Base-by-base conservation (phyloP, 2,113 vertebrate genomes). In the Chunga burmeisteri region DNA sequence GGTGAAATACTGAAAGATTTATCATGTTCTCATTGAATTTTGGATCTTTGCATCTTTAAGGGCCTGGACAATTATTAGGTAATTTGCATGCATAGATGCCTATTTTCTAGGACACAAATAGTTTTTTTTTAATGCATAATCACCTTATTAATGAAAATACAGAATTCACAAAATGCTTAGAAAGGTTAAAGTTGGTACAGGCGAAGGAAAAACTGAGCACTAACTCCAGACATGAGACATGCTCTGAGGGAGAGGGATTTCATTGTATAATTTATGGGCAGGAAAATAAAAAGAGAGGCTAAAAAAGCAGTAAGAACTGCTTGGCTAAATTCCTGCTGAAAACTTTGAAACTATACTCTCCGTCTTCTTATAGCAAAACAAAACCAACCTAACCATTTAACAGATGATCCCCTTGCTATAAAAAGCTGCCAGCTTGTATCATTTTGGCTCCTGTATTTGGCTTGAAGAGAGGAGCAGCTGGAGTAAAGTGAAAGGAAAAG, bases 381-480 rank as follows among this genome's bases (percentile, higher is more conserved):
- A 88, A 86, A 29, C 32, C 63, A 83, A 47, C 79, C 92, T 92
- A 89, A 62, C 74, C 20, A 3, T 86, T 96, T 93, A 95, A 92
- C 91, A 97, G 87, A 94, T 95, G 93, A 94, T 97, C 74, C 95
- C 66, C 47, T 86, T 84, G 73, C 82, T 90, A 72, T 92, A 91
- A 91, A 93, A 96, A 78, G 52, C 92, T 96, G 91, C 82, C 93
- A 94, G 59, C 59, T 87, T 4, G 10, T 81, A 81, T 80, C 13
- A 65, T 79, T 96, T 97, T 96, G 95, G 96, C 96, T 96, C 47
- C 7, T 85, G 50, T 62, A 66, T 83, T 94, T 97, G 96, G 95
- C 95, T 94, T 95, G 65, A 47, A 97, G 75, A 94, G 82, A 85
- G 85, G 75, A 97, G 93, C 97, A 98, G 95, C 96, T 97, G 96